Base-by-base conservation (phyloP, 2,797 vertebrate species). In the Crenuchus spilurus region DNA sequence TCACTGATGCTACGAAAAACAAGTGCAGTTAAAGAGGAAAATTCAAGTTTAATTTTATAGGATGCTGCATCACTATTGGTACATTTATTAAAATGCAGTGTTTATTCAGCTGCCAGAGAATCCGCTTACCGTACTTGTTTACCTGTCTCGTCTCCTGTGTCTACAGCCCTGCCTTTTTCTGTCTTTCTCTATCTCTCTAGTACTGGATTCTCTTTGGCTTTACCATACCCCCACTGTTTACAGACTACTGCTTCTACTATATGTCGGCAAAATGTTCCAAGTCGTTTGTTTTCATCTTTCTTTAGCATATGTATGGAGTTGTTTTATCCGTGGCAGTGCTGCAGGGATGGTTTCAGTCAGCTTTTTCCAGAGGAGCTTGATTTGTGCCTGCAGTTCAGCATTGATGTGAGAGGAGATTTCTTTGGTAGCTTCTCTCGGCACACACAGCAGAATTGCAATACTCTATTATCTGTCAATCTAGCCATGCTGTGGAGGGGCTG, bases 221-320 rank as follows among this genome's bases (percentile, higher is more conserved):
- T 33, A 55, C 66, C 46, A 24, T 33, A 9, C 16, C 64, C 16
- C 31, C 13, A 8, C 7, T 63, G 68, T 71, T 64, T 49, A 71
- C 62, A 75, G 64, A 72, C 39, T 68, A 6, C 52, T 22, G 24
- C 44, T 46, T 18, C 52, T 18, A n/a, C 84, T 85, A 84, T 81
- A 84, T 86, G 84, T 77, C 86, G 86, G 86, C 84, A 76, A 64
- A 78, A 83, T 74, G 80, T 77, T 84, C 82, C 79, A 84, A 80
- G 80, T 86, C 37, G 84, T 88, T 86, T 84, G 79, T 87, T 85
- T 84, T 81, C 76, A 63, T 76, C 20, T 33, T 24, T 28, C n/a
- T 63, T 55, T 33, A 30, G 30, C 48, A 31, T 16, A 52, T 46
- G 13, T 16, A 62, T 10, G 3, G 18, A 35, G 18, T 9, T 55